Percentiles rank a stretch among this genome's conserved stretches.
phyloP scores from a whole-genome alignment of 2,888 invertebrate genomes.

The Plebejus argus region DNA sequence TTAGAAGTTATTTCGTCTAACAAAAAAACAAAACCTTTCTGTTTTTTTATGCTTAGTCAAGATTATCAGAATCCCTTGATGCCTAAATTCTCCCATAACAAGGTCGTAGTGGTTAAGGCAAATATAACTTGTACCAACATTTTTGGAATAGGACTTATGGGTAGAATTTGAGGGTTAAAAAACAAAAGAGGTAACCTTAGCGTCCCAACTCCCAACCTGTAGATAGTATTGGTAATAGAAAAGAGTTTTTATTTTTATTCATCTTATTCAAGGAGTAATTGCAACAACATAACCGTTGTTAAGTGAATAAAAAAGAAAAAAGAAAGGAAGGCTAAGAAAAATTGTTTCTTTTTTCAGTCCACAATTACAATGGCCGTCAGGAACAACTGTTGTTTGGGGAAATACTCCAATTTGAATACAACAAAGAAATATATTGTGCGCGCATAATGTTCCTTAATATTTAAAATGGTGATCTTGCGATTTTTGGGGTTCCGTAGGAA shows the following conservation, averaged over 20 bases:
- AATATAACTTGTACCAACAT: too few species aligned
- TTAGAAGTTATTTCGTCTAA: not conserved
- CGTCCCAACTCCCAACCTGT: too few species aligned
- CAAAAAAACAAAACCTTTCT: too few species aligned
- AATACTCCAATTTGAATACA: constrained; percentile 21
- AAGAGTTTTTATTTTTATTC: not conserved
- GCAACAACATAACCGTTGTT: constrained; percentile 3
- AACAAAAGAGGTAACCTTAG: too few species aligned
- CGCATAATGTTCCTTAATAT: not conserved
- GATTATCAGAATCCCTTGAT: too few species aligned
- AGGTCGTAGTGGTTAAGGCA: too few species aligned
- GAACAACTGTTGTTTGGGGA: constrained; percentile 35
- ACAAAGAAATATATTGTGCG: constrained; percentile 19
- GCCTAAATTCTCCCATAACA: too few species aligned
- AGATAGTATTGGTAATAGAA: not conserved
- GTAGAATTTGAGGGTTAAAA: too few species aligned
- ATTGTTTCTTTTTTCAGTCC: constrained; percentile 32
- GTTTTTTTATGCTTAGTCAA: too few species aligned
- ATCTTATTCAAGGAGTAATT: constrained; percentile 2
- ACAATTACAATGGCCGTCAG: constrained; percentile 34
- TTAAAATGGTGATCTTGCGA: not conserved
- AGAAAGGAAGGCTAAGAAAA: constrained; percentile 15
- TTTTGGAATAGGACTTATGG: too few species aligned
- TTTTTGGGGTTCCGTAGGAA: not conserved
- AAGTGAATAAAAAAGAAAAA: not conserved